phyloP scores from a whole-genome alignment of 2,888 invertebrate species.

The Pediacus dermestoides region DNA sequence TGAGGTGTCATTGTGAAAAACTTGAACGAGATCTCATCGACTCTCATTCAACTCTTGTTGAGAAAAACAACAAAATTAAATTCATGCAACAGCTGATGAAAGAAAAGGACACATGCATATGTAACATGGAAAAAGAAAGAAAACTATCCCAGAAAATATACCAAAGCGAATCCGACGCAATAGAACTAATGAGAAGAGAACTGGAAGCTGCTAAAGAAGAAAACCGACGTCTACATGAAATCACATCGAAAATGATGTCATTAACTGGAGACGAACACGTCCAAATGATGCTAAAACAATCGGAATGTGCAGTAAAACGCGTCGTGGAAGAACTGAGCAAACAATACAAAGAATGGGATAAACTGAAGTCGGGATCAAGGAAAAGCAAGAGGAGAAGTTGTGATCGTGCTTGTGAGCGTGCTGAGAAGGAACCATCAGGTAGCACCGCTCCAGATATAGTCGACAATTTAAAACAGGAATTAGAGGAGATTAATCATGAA shows the following conservation, averaged over 20 bases:
- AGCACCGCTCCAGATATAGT: too few species aligned
- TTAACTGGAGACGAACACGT: conserved; percentile 38
- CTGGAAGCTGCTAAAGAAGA: conserved; percentile 31
- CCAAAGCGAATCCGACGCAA: conserved; percentile 20
- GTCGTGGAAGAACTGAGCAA: conserved; percentile 41
- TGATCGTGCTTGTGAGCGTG: conserved; percentile 10
- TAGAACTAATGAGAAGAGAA: conserved; percentile 28
- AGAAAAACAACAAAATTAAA: conserved; percentile 24
- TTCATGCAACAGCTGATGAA: conserved; percentile 24
- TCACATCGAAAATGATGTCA: conserved; percentile 29
- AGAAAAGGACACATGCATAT: conserved; percentile 16
- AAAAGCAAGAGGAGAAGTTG: conserved; percentile 15
- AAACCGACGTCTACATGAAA: conserved; percentile 31
- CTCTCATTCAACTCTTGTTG: conserved; percentile 18
- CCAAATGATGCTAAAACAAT: conserved; percentile 41
- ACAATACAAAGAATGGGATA: conserved; percentile 36
- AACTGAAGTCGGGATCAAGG: conserved; percentile 11
- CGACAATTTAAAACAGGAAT: conserved; percentile 15
- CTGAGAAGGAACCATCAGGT: too few species aligned
- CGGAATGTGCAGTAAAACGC: conserved; percentile 41
- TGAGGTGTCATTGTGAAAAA: conserved; percentile 16
- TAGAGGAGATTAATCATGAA: conserved; percentile 13
- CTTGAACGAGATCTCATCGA: conserved; percentile 28
- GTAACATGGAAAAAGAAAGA: not conserved
- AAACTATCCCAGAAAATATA: conserved; percentile 15